A percentile compares a stretch with the other conserved stretches of the same genome.
These are phyloP conservation scores for Smittia aterrima DNA, from an alignment of 2,888 invertebrate genomes.

Conservation along the genomic window DNA sequence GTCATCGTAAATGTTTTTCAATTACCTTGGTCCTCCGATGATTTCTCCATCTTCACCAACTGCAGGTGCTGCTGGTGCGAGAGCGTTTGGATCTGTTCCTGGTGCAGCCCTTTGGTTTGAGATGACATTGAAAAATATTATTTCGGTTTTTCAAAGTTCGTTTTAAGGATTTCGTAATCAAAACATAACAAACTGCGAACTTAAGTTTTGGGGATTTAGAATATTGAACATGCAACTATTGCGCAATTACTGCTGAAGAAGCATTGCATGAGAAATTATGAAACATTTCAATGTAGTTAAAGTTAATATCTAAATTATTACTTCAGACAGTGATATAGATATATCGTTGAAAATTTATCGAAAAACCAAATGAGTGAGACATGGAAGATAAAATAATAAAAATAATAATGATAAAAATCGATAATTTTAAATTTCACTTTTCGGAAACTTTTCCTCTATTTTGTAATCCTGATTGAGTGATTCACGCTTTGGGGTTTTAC, in stretches of 20 bases:
- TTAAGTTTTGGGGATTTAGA: not conserved
- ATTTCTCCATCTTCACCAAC: constrained; percentile 70
- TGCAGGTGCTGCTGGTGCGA: constrained; percentile 62
- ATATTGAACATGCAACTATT: not conserved
- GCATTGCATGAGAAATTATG: no score
- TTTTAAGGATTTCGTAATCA: not conserved
- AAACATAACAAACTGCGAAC: not conserved
- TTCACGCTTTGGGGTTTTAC: not conserved
- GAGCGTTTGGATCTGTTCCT: constrained; percentile 52
- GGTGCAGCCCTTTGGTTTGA: constrained; percentile 31
- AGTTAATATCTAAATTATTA: no score
- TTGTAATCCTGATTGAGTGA: not conserved
- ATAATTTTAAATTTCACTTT: constrained; percentile 25
- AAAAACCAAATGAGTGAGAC: no score
- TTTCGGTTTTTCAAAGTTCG: not conserved
- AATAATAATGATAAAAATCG: constrained; percentile 37
- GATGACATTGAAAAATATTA: not conserved
- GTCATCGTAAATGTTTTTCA: not conserved
- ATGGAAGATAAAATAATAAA: no score
- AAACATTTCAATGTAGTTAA: no score
- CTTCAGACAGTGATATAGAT: no score
- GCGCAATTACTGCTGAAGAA: not conserved
- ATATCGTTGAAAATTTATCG: no score
- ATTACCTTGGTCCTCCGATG: constrained; percentile 71
- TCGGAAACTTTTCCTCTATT: constrained; percentile 10